A percentile compares a stretch with the other conserved stretches of the same genome.
phyloP scores from a whole-genome alignment of 37 sponge, comb jelly and placozoan genomes.

The Chondrosia reniformis region DNA sequence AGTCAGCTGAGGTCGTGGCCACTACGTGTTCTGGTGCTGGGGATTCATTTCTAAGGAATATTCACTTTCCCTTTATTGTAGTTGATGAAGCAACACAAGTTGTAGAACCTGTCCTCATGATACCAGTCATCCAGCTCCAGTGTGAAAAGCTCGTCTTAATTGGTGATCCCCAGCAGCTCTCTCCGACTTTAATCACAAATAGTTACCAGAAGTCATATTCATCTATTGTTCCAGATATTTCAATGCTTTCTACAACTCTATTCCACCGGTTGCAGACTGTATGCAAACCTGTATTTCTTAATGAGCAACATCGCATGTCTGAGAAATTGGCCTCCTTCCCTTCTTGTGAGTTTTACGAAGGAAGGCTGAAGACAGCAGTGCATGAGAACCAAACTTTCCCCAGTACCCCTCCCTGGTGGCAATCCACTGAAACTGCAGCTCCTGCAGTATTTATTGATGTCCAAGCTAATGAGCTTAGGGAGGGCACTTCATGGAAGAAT shows the following conservation, averaged over 20 bases:
- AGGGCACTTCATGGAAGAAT: slow-evolving; percentile 55
- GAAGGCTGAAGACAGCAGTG: slow-evolving; percentile 42
- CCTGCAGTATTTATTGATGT: slow-evolving; percentile 62
- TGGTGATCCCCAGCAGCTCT: slow-evolving; percentile 72
- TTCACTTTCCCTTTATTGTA: slow-evolving; percentile 50
- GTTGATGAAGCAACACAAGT: slow-evolving; percentile 77
- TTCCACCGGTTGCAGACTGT: slow-evolving; percentile 64
- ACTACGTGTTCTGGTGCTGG: slow-evolving; percentile 68
- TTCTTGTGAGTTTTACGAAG: slow-evolving; percentile 47
- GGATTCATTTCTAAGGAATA: slow-evolving; percentile 33
- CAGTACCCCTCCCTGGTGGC: too few relatives aligned
- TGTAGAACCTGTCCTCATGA: slow-evolving; percentile 51
- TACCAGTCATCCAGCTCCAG: slow-evolving; percentile 29
- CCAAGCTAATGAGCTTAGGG: slow-evolving; percentile 8
- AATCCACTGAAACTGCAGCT: slow-evolving; percentile 8
- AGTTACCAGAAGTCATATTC: neutral
- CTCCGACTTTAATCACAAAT: slow-evolving; percentile 20
- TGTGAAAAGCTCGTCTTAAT: slow-evolving; percentile 68
- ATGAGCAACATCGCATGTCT: slow-evolving; percentile 80
- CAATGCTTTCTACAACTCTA: too few relatives aligned
- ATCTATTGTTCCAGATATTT: too few relatives aligned
- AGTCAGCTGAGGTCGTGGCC: slow-evolving; percentile 52
- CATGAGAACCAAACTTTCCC: neutral
- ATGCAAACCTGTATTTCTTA: slow-evolving; percentile 34
- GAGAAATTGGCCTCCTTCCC: slow-evolving; percentile 59